phyloP scores from a whole-genome alignment of 1,140 invertebrate genomes.

The Drosophila kikkawai region DNA sequence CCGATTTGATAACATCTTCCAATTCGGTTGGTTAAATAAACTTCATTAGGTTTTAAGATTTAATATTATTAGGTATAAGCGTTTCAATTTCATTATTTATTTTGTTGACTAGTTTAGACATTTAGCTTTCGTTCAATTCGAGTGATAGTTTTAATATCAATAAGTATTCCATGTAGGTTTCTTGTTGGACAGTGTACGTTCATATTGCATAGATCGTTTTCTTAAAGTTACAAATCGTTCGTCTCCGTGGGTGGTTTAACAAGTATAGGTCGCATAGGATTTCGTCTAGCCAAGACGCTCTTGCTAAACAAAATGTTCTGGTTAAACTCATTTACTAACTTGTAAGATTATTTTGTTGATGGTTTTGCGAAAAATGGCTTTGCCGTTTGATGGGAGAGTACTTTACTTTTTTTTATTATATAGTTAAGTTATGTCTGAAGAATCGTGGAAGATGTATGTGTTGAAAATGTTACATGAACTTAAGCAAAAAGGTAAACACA shows the following conservation, averaged over 20 bases:
- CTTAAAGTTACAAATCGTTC: constrained; percentile 56
- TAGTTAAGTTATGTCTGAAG: constrained; percentile 2
- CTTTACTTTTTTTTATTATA: constrained; percentile 1
- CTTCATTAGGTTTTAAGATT: constrained; percentile 5
- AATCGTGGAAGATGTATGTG: neutral
- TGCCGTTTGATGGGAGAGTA: constrained; percentile 34
- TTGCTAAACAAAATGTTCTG: constrained; percentile 33
- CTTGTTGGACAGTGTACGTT: constrained; percentile 66
- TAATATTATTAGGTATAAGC: constrained; percentile 58
- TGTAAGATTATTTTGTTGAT: constrained; percentile 20
- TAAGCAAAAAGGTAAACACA: neutral
- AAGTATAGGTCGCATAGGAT: constrained; percentile 69
- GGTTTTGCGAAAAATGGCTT: constrained; percentile 32
- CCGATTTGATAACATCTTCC: constrained; percentile 28
- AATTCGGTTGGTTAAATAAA: constrained; percentile 59
- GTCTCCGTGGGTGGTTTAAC: constrained; percentile 61
- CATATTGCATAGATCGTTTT: constrained; percentile 62
- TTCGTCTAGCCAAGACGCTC: constrained; percentile 25
- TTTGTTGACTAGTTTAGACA: constrained; percentile 72
- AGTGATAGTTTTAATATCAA: constrained; percentile 51
- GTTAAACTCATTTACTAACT: constrained; percentile 29
- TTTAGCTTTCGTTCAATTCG: constrained; percentile 46
- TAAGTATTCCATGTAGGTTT: constrained; percentile 23
- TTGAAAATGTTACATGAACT: neutral
- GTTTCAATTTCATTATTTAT: constrained; percentile 75